A percentile compares a stretch with the other conserved stretches of the same genome.
phyloP scores from a whole-genome alignment of 1,140 invertebrate species.

The Atta colombica region DNA sequence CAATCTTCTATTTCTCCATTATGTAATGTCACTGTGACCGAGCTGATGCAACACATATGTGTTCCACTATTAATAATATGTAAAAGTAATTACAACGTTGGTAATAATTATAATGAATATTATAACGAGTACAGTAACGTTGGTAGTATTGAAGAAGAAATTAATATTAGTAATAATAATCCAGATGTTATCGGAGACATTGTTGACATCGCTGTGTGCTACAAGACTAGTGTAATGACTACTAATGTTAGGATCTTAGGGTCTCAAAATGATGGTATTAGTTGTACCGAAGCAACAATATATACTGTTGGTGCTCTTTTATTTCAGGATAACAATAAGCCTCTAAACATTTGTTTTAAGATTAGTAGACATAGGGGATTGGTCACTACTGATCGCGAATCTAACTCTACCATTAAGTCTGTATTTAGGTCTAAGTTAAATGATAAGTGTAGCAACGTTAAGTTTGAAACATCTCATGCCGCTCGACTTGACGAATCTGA shows the following conservation, averaged over 20 bases:
- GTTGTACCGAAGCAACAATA: conserved; percentile 87
- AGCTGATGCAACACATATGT: conserved; percentile 87
- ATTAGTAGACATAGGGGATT: conserved; percentile 69
- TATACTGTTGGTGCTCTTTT: conserved; percentile 87
- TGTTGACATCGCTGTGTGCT: conserved; percentile 82
- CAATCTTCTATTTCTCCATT: conserved; percentile 78
- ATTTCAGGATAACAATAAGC: conserved; percentile 87
- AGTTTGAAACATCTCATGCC: conserved; percentile 79
- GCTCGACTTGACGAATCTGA: conserved; percentile 79
- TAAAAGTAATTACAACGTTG: conserved; percentile 80
- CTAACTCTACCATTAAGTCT: conserved; percentile 82
- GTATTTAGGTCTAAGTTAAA: conserved; percentile 85
- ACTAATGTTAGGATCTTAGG: conserved; percentile 84
- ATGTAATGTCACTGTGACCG: conserved; percentile 82
- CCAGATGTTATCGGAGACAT: conserved; percentile 80
- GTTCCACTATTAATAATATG: conserved; percentile 85
- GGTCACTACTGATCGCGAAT: conserved; percentile 77
- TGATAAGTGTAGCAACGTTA: conserved; percentile 84
- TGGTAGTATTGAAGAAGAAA: conserved; percentile 73
- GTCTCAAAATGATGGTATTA: conserved; percentile 86
- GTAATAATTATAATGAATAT: conserved; percentile 73
- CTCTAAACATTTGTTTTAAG: conserved; percentile 85
- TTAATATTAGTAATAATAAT: conserved; percentile 78
- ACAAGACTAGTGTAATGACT: conserved; percentile 85
- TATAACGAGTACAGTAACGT: conserved; percentile 67